phyloP scores from a whole-genome alignment of 2,888 invertebrate species.

The Calliopum simillimum region DNA sequence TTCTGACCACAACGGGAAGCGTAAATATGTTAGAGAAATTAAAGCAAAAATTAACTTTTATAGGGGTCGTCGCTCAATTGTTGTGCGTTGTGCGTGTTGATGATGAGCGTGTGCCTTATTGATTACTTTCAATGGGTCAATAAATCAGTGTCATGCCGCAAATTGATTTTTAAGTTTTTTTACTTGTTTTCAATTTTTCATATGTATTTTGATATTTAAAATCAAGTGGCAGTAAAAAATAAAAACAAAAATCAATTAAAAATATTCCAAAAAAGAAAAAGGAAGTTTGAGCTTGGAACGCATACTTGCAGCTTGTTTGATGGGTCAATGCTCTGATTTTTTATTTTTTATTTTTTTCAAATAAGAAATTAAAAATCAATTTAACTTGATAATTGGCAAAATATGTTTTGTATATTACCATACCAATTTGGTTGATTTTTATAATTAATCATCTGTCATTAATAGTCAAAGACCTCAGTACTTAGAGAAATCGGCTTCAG shows the following conservation, averaged over 20 bases:
- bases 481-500: no score
- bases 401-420: no score
- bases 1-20: no score
- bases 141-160: conserved; percentile 15
- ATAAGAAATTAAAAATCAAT: not conserved
- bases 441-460: no score
- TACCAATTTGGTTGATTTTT: no score
- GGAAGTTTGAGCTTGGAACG: not conserved
- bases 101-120: conserved; percentile 6
- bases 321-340: not conserved
- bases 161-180: conserved; percentile 21
- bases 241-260: not conserved
- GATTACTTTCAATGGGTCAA: conserved; percentile 19
- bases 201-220: not conserved
- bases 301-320: not conserved
- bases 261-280: not conserved
- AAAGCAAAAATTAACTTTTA: no score
- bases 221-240: not conserved
- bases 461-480: no score
- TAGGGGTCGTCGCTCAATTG: not conserved
- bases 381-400: not conserved
- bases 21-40: no score
- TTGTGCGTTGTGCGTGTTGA: not conserved
- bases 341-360: not conserved
- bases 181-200: no score